Evolutionary conservation across 2,113 vertebrate genomes (phyloP), one percentile per base, ranked within the genome.

Genomic region (Neotoma lepida): DNA sequence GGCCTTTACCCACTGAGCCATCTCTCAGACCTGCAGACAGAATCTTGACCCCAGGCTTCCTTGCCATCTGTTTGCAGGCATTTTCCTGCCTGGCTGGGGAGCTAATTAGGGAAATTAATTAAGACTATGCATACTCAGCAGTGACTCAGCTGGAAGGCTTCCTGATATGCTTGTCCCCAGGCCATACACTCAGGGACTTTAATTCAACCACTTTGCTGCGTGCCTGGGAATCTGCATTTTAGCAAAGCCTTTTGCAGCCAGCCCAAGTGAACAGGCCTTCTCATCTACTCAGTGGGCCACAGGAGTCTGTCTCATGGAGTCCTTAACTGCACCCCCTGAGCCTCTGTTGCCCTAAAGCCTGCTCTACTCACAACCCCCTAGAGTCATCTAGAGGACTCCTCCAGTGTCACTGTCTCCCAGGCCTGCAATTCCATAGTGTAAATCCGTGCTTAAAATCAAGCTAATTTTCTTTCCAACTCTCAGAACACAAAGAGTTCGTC

Each of bases 401-500:
- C 63, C 84, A 56, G 12, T 8, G 73, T 1, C 68, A 9, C n/a
- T 64, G 22, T 30, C 77, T 89, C 89, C 30, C 56, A 66, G 68
- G 35, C 70, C 51, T 46, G 64, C n/a, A 54, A n/a, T 71, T 70
- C 44, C 41, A 41, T 7, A n/a, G 41, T 58, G 49, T 44, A 66
- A 93, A 84, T 24, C 66, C 68, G 28, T 5, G 9, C 85, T 94
- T 77, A 18, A 91, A 95, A 94, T 90, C 39, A 84, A 54, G 73
- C 41, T 93, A 64, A 76, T 94, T 95, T 95, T 92, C 54, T 95
- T 89, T 74, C 61, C 51, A 96, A 89, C 30, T n/a, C 64, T 91
- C 78, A 80, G 95, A 93, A 86, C 89, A 95, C 95, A 93, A 86
- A 77, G 39, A 56, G 87, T 74, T 94, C 6, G 28, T 96, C 91